Evolutionary conservation across 2,797 vertebrate genomes (phyloP), one percentile per base, ranked within the genome.

Genomic region (Novumbra hubbsi): DNA sequence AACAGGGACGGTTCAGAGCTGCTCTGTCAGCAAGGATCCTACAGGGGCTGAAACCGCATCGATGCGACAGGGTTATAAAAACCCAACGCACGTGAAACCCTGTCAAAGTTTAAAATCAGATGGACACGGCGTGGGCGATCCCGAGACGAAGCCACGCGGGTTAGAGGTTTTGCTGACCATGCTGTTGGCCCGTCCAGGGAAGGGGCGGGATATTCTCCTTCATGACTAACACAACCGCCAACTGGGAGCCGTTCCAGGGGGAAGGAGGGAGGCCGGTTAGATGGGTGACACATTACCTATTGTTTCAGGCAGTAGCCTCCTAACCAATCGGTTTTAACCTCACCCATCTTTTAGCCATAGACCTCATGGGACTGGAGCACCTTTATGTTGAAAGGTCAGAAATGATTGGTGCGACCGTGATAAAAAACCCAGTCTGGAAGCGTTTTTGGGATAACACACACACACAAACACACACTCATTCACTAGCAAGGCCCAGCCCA

Each of bases 21-120:
- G 87, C 91, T 24, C 79, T 28, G 87, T 92, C 90, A 92, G 89
- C 89, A 80, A 69, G n/a, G 76, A 75, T 80, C 78, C 80, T 15
- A 5, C 68, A 84, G 79, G 75, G 73, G 79, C 72, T 34, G 32
- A 34, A 34, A 34, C 32, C 14, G 27, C 81, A 79, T 82, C 78
- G 86, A 90, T 87, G 89, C 75, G 82, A 86, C 86, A 84, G 88
- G 84, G 88, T 91, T 92, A 91, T 83, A 83, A 89, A 90, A 89
- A 91, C 89, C 88, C 88, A 90, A 89, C 50, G n/a, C n/a, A 5
- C 8, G 84, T 70, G 76, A 82, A 78, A 88, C 86, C 83, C 87
- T 88, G 71, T 0, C 63, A 81, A 83, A 84, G 85, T 85, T 85
- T 77, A 80, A 87, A 87, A 90, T 88, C 83, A 86, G 74, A 79